Base-by-base conservation (phyloP, 2,888 invertebrate species). In the Caenorhabditis becei region DNA sequence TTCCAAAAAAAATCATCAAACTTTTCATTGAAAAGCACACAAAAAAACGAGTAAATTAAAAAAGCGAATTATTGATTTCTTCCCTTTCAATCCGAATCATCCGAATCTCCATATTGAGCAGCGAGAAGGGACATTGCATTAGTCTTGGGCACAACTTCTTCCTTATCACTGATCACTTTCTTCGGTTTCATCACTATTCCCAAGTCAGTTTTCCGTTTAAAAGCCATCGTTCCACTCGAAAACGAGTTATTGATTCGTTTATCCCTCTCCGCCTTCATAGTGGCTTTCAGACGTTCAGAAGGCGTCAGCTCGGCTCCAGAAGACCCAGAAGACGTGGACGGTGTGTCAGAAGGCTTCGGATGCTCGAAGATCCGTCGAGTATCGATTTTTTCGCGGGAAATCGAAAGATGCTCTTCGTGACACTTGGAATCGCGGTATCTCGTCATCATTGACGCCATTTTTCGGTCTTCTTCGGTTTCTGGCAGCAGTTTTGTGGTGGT, bases 361-460 rank as follows among this genome's bases (percentile, higher is more conserved):
- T 18, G 28, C 24, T 18, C 54, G 51, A 87, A 87, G 14, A 87
- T 87, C 11, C 86, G 37, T 10, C 77, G 54, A 4, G 51, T 32
- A 8, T 63, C 78, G 26, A 87, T 83, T 11, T 62, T 63, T 0
- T 82, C 82, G 5, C 87, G 66, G n/a, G 69, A 70, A 2, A 84
- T 78, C 35, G 81, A 80, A 44, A 82, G 74, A 24, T 67, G 47
- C 11, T 86, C 86, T 54, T 84, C 84, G 49, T 82, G 79, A 24
- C 87, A 67, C 72, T 88, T 88, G 14, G 89, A 71, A 59, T 82
- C 80, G 14, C 70, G 81, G 51, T 86, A 87, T 82, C 85, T 44
- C 8, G 83, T 82, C 53, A 90, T 74, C 75, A 87, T 84, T 18
- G 84, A 75, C 0, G 90, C 90, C 35, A 89, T 78, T 35, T 80